Base-by-base conservation (phyloP, 2,797 vertebrate genomes). In the Lepidocolaptes lacrymiger region DNA sequence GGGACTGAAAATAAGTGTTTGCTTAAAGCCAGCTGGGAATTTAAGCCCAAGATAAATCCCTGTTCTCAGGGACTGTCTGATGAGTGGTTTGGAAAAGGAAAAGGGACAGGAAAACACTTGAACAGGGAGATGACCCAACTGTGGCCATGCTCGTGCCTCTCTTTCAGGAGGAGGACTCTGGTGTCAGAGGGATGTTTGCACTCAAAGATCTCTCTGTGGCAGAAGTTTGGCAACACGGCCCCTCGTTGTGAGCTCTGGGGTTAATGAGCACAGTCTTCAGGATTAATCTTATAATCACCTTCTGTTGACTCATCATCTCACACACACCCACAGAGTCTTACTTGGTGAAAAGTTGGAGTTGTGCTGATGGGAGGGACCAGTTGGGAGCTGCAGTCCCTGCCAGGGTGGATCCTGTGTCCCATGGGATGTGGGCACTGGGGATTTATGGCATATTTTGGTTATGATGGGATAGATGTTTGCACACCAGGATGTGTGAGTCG, bases 401-500 rank as follows among this genome's bases (percentile, higher is more conserved):
- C 9, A 2, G 26, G 24, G 11, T 30, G 44, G 34, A 17, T 66
- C 76, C 44, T 23, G 0, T 37, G n/a, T 15, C 80, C 34, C 7
- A 0, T 20, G 78, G 80, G 74, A 43, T 49, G 2, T 20, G 6
- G 1, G 39, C 12, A 0, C 36, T 10, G 64, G 15, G 28, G 48
- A 32, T 48, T 78, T 77, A 0, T 0, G 4, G 69, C 19, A 37
- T 59, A 3, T 37, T 92, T 71, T 43, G 61, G 36, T 44, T 49
- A 2, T 21, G 74, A 66, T 4, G 5, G 23, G 49, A 11, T 26
- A 54, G 79, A 11, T 1, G 6, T 43, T 10, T 10, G 1, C 15
- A 3, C 1, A 4, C 13, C 54, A 32, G 44, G 11, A 7, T 0
- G 0, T 0, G 5, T 0, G 4, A 24, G 41, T 91, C 36, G 41